Evolutionary conservation across 2,888 invertebrate species (phyloP), one percentile per base, ranked within the genome.

Genomic region (Leuctra nigra): DNA sequence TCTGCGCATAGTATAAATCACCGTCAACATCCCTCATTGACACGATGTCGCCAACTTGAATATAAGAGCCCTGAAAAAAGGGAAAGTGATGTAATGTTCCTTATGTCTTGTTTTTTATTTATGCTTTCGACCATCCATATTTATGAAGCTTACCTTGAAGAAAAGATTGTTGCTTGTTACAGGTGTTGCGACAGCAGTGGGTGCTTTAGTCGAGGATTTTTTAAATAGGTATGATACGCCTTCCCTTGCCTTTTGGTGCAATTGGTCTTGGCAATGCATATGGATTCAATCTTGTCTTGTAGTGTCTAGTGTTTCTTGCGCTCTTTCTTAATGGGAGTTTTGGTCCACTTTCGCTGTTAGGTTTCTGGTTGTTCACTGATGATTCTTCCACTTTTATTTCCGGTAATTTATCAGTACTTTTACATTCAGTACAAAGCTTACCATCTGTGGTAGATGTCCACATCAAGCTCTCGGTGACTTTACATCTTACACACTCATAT

Each of bases 31-130:
- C 92, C 56, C 83, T 76, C 71, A 94, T 76, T 0, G 91, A 91
- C 0, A 95, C 92, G 63, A 96, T 87, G 69, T 96, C 95, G 0
- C 95, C 95, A 13, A 88, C 78, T 79, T 93, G 92, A 73, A 87
- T 84, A 70, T 92, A 93, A 58, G 77, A 80, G 2, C 86, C 87
- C 80, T 83, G 69, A 38, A 71, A 67, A 52, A 58, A 61, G n/a
- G n/a, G n/a, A n/a, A n/a, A n/a, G n/a, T n/a, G n/a, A n/a, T n/a
- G n/a, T n/a, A n/a, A n/a, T n/a, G n/a, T n/a, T n/a, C n/a, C n/a
- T n/a, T n/a, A n/a, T n/a, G n/a, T n/a, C n/a, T n/a, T n/a, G n/a
- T n/a, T n/a, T n/a, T n/a, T n/a, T n/a, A n/a, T n/a, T n/a, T n/a
- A n/a, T n/a, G n/a, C n/a, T n/a, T n/a, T n/a, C n/a, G n/a, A n/a